These are phyloP conservation scores for Chymomyza fuscimana DNA, from an alignment of 2,888 invertebrate genomes.

Conservation along the genomic window DNA sequence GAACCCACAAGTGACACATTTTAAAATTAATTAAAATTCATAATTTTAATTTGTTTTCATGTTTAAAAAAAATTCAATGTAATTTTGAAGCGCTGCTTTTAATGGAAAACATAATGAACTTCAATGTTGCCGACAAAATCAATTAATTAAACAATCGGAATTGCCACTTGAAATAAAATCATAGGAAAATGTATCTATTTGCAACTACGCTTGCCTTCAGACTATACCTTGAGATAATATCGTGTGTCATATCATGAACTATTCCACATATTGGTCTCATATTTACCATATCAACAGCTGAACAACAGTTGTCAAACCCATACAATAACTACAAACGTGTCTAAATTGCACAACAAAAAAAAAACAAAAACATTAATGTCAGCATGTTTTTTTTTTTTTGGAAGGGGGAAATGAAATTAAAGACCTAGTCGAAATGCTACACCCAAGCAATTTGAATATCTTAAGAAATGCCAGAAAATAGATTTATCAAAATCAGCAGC, in stretches of 20 bases:
- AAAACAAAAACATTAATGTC: slow-evolving; percentile 7
- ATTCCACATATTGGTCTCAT: slow-evolving; percentile 26
- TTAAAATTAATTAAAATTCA: neutral
- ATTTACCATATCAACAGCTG: slow-evolving; percentile 21
- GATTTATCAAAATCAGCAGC: slow-evolving; percentile 43
- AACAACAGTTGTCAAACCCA: slow-evolving; percentile 11
- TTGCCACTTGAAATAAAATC: neutral
- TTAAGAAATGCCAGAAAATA: slow-evolving; percentile 34
- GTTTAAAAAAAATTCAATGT: slow-evolving; percentile 15
- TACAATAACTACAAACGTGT: slow-evolving; percentile 47
- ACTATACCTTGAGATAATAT: neutral
- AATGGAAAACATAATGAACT: slow-evolving; percentile 1
- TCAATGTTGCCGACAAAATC: neutral
- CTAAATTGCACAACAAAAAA: slow-evolving; percentile 47
- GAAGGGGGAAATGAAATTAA: slow-evolving; percentile 14
- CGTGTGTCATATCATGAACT: slow-evolving; percentile 17
- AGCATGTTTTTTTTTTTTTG: neutral
- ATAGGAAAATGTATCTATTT: neutral
- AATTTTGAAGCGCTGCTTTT: slow-evolving; percentile 4
- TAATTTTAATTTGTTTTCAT: neutral
- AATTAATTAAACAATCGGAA: neutral
- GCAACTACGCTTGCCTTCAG: neutral
- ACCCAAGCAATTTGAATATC: slow-evolving; percentile 34
- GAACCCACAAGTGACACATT: too few relatives aligned
- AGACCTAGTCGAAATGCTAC: slow-evolving; percentile 30